Evolutionary conservation across 2,113 vertebrate species (phyloP).

Genomic region (Cyprinodon brontotheroides): DNA sequence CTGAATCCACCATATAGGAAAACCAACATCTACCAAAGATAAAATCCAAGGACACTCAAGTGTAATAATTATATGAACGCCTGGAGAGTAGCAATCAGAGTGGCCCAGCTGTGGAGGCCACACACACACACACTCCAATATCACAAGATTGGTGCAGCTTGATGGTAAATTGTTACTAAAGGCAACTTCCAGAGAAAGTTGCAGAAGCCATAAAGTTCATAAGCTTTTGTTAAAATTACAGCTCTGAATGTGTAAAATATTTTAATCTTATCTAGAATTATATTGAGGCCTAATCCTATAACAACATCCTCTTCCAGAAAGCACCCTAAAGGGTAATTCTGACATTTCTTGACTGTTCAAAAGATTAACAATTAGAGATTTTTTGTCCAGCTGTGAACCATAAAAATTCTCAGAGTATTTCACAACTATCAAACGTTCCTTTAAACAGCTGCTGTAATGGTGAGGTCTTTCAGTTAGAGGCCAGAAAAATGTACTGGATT

Average conservation of each 20-base stretch:
- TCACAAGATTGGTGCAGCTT: slow-evolving; percentile 28
- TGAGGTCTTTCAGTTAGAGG: no score
- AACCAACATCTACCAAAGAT: slow-evolving; percentile 32
- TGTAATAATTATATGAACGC: slow-evolving; percentile 42
- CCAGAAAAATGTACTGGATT: no score
- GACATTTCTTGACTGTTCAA: no score
- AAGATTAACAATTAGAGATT: no score
- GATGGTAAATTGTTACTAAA: slow-evolving; percentile 45
- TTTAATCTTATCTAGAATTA: no score
- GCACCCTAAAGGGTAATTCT: no score
- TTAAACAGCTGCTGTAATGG: no score
- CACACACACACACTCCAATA: slow-evolving; percentile 19
- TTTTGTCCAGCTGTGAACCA: no score
- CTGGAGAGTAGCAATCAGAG: slow-evolving; percentile 35
- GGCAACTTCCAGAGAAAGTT: slow-evolving; percentile 49
- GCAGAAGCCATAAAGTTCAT: slow-evolving; percentile 51
- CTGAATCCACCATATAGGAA: slow-evolving; percentile 40
- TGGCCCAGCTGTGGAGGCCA: slow-evolving; percentile 46
- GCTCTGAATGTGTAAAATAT: neutral
- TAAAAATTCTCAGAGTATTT: no score
- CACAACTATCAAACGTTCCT: no score
- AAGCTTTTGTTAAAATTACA: slow-evolving; percentile 59
- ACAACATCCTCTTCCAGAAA: no score
- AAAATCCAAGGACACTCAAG: slow-evolving; percentile 25
- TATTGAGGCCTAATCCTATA: no score